Evolutionary conservation across 2,888 invertebrate species (phyloP).

Genomic region (Lithophane socia): DNA sequence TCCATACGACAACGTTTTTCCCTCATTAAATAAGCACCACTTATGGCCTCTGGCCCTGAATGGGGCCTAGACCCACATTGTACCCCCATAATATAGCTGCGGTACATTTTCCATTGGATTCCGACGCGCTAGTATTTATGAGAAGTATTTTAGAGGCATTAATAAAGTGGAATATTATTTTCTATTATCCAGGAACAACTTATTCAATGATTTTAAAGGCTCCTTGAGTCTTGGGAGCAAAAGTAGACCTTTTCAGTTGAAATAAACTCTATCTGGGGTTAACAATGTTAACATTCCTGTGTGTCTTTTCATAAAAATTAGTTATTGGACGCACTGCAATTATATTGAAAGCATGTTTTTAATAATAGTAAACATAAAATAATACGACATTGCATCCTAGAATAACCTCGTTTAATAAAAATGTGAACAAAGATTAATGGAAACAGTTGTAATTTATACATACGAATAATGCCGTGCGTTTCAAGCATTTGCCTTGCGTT

Average conservation of each 20-base stretch:
- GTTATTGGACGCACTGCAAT: no score
- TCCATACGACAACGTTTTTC: slow-evolving; percentile 20
- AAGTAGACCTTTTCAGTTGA: no score
- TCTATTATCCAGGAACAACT: background rate
- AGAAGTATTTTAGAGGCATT: background rate
- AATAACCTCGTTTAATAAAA: slow-evolving; percentile 11
- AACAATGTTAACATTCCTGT: no score
- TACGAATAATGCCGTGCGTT: background rate
- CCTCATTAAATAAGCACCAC: slow-evolving; percentile 39
- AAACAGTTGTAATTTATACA: background rate
- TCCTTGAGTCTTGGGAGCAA: no score
- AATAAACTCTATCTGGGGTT: no score
- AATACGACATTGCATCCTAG: no score
- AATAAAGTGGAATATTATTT: background rate
- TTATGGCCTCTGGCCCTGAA: slow-evolving; percentile 55
- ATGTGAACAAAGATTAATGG: slow-evolving; percentile 11
- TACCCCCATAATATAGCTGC: slow-evolving; percentile 57
- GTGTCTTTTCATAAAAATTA: no score
- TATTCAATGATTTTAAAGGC: no score
- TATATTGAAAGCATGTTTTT: slow-evolving; percentile 14
- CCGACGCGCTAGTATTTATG: slow-evolving; percentile 45
- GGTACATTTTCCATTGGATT: slow-evolving; percentile 44
- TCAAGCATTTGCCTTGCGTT: background rate
- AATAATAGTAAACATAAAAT: slow-evolving; percentile 9
- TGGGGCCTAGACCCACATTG: slow-evolving; percentile 63